Conservation (phyloP, 2,888 invertebrate genomes). For the Cephus rjabovi region DNA sequence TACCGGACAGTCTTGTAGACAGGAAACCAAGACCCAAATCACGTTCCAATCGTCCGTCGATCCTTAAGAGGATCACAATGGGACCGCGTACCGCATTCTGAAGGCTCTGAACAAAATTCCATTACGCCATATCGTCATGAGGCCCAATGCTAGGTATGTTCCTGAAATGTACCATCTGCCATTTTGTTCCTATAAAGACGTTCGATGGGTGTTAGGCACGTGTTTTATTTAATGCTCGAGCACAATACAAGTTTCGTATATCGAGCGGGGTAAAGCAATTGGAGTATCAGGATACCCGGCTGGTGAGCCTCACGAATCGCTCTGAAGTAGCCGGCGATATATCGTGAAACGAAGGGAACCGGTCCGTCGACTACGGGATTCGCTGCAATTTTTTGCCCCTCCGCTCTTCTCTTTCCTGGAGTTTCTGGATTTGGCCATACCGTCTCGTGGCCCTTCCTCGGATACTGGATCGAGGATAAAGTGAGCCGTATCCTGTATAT, state of each 20-base stretch:
- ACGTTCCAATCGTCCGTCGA: conserved; percentile 29
- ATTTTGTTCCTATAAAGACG: not conserved
- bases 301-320: not conserved
- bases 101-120: not conserved
- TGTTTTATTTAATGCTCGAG: not conserved
- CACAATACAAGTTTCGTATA: not conserved
- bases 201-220: not conserved
- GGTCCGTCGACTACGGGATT: not conserved
- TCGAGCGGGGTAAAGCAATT: not conserved
- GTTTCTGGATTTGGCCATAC: not conserved
- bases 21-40: conserved; percentile 40
- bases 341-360: not conserved
- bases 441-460: not conserved
- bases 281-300: not conserved
- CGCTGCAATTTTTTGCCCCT: not conserved
- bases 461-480: not conserved
- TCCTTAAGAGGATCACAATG: conserved; percentile 31
- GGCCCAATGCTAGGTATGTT: not conserved
- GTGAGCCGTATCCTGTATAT: not conserved
- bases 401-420: not conserved
- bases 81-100: not conserved
- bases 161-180: not conserved
- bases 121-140: not conserved
- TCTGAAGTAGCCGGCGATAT: not conserved
- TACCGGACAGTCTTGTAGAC: conserved; percentile 17